A percentile compares a stretch with the other conserved stretches of the same genome.
Evolutionary conservation across 2,888 invertebrate species (phyloP).

Genomic region (Dicyrtoma fusca): DNA sequence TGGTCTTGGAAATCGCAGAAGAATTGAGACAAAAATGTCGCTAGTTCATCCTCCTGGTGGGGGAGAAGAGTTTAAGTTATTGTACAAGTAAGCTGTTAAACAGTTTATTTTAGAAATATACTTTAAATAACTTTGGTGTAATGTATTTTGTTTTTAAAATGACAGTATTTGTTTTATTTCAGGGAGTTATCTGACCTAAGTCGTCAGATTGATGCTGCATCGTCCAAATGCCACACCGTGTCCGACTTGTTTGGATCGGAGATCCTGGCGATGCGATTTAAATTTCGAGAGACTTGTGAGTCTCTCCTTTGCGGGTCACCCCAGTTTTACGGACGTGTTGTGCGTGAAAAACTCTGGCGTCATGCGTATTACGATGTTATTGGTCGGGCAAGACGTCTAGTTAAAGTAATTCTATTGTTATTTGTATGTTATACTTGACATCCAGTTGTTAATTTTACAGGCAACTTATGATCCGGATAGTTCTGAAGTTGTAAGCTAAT

Average conservation of each 20-base stretch:
- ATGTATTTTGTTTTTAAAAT: not conserved
- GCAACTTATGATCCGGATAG: no score
- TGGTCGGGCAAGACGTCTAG: conserved; percentile 43
- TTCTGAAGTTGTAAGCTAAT: not conserved
- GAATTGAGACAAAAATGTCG: not conserved
- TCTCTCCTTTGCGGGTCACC: conserved; percentile 43
- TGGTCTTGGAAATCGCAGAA: not conserved
- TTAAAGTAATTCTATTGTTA: conserved; percentile 25
- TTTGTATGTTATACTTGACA: no score
- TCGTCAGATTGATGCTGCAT: conserved; percentile 44
- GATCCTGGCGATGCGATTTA: conserved; percentile 40
- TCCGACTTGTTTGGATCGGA: conserved; percentile 50
- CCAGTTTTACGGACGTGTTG: conserved; percentile 43
- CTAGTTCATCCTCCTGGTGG: not conserved
- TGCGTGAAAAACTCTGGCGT: conserved; percentile 53
- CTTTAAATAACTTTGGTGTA: not conserved
- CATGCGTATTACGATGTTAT: conserved; percentile 50
- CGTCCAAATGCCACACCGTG: conserved; percentile 46
- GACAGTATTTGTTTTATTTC: not conserved
- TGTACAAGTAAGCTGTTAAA: conserved; percentile 30
- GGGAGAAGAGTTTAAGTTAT: conserved; percentile 17
- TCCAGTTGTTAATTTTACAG: no score
- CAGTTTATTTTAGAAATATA: not conserved
- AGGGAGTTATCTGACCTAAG: conserved; percentile 41
- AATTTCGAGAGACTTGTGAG: conserved; percentile 46